Evolutionary conservation across 2,113 vertebrate genomes (phyloP).

Genomic region (Ptyas mucosa): DNA sequence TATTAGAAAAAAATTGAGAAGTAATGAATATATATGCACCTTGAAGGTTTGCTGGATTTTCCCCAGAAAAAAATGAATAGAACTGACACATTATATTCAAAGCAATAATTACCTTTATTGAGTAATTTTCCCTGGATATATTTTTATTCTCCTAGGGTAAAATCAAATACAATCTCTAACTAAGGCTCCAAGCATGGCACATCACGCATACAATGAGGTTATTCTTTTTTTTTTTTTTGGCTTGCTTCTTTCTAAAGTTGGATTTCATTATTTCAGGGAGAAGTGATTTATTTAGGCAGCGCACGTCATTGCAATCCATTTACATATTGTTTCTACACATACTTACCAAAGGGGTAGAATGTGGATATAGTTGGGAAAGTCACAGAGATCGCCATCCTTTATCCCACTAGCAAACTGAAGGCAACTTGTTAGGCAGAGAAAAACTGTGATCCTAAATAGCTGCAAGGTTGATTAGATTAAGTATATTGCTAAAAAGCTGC

Average conservation of each 20-base stretch:
- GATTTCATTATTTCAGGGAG: neutral
- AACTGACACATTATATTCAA: slow-evolving; percentile 1
- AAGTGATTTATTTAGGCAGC: neutral
- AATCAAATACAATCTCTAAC: slow-evolving; percentile 9
- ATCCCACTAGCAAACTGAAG: neutral
- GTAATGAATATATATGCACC: neutral
- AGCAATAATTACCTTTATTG: slow-evolving; percentile 25
- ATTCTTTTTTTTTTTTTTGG: neutral
- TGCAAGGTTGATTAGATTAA: neutral
- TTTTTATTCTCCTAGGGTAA: slow-evolving; percentile 18
- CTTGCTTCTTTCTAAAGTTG: neutral
- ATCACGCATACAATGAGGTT: neutral
- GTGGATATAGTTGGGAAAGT: neutral
- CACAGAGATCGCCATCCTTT: neutral
- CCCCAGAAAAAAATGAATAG: neutral
- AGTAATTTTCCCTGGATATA: slow-evolving; percentile 7
- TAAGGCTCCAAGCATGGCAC: neutral
- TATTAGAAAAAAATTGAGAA: neutral
- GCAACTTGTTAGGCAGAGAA: neutral
- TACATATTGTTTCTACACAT: neutral
- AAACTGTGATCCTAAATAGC: neutral
- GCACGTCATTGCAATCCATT: neutral
- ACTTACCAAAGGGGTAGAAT: neutral
- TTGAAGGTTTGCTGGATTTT: neutral
- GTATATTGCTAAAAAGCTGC: neutral